These are phyloP conservation scores for Pteronotus mesoamericanus DNA, from an alignment of 2,797 vertebrate genomes.

Conservation along the genomic window DNA sequence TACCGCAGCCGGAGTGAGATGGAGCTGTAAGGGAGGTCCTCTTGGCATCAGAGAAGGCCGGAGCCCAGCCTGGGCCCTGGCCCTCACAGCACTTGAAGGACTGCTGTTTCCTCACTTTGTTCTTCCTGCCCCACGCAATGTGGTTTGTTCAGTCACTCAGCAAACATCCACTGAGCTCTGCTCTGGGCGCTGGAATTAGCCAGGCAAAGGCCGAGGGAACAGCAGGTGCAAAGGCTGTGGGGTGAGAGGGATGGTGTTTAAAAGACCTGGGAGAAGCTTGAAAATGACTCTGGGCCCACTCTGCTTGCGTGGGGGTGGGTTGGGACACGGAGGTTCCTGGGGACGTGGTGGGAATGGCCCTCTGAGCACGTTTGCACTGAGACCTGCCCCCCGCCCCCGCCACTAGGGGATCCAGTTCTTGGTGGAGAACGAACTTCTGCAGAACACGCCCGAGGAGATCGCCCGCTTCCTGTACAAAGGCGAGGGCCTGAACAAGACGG, in stretches of 20 bases:
- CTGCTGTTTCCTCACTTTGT: neutral
- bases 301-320: neutral
- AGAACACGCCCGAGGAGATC: slow-evolving; percentile 91
- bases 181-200: neutral
- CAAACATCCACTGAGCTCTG: neutral
- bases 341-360: rapidly evolving
- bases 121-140: neutral
- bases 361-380: neutral
- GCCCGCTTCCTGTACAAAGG: slow-evolving; percentile 96
- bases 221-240: neutral
- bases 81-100: neutral
- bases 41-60: neutral
- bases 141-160: neutral
- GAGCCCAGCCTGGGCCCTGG: neutral
- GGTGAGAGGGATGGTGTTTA: rapidly evolving
- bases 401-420: slow-evolving; percentile 92
- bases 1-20: neutral
- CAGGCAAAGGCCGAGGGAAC: neutral
- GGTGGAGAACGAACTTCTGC: slow-evolving; percentile 93
- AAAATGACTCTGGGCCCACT: neutral
- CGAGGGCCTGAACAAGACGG: slow-evolving; percentile 95
- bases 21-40: rapidly evolving
- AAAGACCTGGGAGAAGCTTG: neutral
- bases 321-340: neutral
- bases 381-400: neutral